Conservation (phyloP, 1,140 invertebrate species). For the Papilio polytes region DNA sequence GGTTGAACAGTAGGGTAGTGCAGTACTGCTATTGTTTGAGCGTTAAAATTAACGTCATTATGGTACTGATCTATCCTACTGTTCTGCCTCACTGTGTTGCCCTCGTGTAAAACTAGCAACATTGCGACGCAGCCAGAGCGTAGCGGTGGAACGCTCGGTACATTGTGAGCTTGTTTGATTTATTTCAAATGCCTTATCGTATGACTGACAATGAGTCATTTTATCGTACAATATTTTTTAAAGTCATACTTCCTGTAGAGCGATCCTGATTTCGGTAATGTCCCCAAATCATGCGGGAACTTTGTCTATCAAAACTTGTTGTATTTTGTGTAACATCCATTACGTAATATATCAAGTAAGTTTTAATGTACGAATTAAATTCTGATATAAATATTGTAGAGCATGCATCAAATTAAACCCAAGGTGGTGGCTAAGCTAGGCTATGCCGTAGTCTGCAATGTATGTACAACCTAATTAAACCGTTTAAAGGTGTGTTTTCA, state of each 20-base stretch:
- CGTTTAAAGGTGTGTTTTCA: background rate
- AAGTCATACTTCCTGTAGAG: background rate
- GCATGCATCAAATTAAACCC: background rate
- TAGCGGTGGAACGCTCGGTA: conserved; percentile 49
- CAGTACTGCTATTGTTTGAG: background rate
- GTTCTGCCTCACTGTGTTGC: background rate
- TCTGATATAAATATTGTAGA: background rate
- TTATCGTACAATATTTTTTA: conserved; percentile 16
- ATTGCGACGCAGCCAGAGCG: conserved; percentile 60
- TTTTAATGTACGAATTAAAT: background rate
- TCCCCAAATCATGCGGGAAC: background rate
- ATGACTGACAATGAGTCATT: conserved; percentile 20
- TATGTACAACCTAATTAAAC: background rate
- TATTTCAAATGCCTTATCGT: conserved; percentile 26
- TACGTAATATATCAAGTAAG: background rate
- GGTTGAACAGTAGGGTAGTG: background rate
- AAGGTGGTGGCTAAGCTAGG: background rate
- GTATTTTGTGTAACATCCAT: background rate
- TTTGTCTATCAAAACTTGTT: background rate
- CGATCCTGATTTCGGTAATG: background rate
- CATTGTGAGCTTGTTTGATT: conserved; percentile 49
- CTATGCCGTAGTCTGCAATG: background rate
- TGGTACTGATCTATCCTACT: background rate
- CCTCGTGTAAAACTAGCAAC: background rate
- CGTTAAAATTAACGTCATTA: background rate